Evolutionary conservation across 2,797 vertebrate species (phyloP), one percentile per base, ranked within the genome.

Genomic region (Sebastes iracundus): DNA sequence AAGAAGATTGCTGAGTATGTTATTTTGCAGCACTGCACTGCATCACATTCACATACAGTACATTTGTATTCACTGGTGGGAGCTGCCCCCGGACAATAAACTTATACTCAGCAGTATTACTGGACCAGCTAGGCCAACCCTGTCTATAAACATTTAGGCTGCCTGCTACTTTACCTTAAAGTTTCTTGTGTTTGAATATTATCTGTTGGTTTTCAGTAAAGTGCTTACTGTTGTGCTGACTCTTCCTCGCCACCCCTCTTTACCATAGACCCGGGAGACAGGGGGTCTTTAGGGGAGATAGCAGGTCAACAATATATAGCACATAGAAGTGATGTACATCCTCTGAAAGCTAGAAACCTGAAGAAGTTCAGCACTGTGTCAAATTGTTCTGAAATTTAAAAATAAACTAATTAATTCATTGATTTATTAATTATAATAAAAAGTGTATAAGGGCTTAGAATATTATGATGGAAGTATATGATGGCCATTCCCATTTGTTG

Each of bases 1-100:
- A 35, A 30, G 33, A 22, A 30, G 38, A 73, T 49, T 83, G 87
- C 84, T 75, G 81, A 90, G 68, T 63, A 16, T 61, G 82, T 58
- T 62, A 18, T 74, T 86, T 83, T 67, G 49, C 35, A 42, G 69
- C 38, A 3, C 42, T 62, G 59, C 77, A 67, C 27, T 77, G 81
- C 66, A 65, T 86, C 76, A 78, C 60, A 71, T 62, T 75, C 72
- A 77, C 46, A 62, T 46, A 28, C 11, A 72, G 35, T n/a, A 20
- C 60, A 56, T 60, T 72, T 55, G 63, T 59, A 61, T 63, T 71
- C 28, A 46, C 23, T 72, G 11, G 20, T 42, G 22, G 59, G 49
- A 58, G 63, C 68, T 64, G 55, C 59, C 14, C 10, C 18, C 8
- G 22, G 42, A 61, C 23, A 30, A 14, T 28, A 13, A 23, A 58